Conservation (phyloP, 1,140 invertebrate species). For the Anoplolepis gracilipes region DNA sequence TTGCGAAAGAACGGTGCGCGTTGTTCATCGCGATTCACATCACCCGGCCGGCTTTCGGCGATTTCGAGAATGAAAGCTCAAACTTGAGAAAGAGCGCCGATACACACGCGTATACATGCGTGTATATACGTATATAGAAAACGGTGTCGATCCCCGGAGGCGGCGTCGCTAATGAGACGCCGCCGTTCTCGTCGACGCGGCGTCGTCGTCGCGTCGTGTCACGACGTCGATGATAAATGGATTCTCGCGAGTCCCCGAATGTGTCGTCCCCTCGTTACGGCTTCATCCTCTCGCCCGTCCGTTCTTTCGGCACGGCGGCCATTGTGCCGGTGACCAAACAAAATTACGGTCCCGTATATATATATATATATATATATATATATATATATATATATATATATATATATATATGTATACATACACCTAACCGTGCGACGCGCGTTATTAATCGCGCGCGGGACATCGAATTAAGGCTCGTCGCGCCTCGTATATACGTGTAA, state of each 20-base stretch:
- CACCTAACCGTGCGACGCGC: neutral
- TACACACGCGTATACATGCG: neutral
- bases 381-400: too few relatives aligned
- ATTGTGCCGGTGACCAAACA: constrained; percentile 60
- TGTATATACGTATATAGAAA: neutral
- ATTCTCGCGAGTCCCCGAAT: constrained; percentile 48
- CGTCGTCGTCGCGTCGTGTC: constrained; percentile 40
- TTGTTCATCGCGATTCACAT: constrained; percentile 51
- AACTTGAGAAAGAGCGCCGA: neutral
- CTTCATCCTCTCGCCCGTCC: constrained; percentile 52
- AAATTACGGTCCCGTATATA: constrained; percentile 33
- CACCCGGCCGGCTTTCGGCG: constrained; percentile 54
- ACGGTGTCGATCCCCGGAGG: constrained; percentile 7
- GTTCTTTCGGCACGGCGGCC: constrained; percentile 9
- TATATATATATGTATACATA: too few relatives aligned
- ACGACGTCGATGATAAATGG: constrained; percentile 61
- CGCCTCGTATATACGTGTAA: constrained; percentile 28
- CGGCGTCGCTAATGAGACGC: constrained; percentile 58
- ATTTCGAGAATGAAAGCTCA: constrained; percentile 64
- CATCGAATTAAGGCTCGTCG: constrained; percentile 46
- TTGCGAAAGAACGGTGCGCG: constrained; percentile 59
- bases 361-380: too few relatives aligned
- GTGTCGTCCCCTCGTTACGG: constrained; percentile 56
- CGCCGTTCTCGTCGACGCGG: constrained; percentile 35
- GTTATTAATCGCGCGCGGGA: constrained; percentile 58